These are phyloP conservation scores for Puntigrus tetrazona DNA, from an alignment of 2,113 vertebrate genomes.

Conservation along the genomic window DNA sequence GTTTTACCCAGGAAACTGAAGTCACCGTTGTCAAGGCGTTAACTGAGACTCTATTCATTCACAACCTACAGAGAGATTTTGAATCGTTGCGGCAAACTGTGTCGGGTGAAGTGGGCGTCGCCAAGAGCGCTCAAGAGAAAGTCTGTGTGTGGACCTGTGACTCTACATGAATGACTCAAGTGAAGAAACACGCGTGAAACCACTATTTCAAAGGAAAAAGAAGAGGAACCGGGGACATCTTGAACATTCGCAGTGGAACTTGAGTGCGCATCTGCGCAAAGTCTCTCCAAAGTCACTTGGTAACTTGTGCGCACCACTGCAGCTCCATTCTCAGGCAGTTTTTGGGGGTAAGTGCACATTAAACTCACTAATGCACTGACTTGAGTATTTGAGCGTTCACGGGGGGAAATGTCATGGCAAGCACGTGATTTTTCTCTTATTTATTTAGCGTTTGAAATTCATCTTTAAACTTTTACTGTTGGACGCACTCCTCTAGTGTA, in stretches of 20 bases:
- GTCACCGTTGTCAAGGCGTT: conserved; percentile 40
- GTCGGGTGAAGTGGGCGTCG: conserved; percentile 54
- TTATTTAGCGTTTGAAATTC: neutral
- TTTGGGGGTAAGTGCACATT: conserved; percentile 27
- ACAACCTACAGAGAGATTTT: conserved; percentile 40
- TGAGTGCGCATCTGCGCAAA: conserved; percentile 31
- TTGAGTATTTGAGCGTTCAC: neutral
- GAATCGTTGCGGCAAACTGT: conserved; percentile 50
- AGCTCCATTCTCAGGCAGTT: conserved; percentile 6
- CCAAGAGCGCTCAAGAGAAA: conserved; percentile 42
- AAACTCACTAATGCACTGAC: conserved; percentile 14
- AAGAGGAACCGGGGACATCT: conserved; percentile 28
- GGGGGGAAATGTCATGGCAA: neutral
- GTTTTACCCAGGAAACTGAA: conserved; percentile 10
- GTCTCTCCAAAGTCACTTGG: conserved; percentile 38
- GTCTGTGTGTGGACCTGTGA: conserved; percentile 23
- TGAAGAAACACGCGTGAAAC: conserved; percentile 33
- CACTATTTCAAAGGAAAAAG: conserved; percentile 34
- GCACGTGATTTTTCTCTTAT: neutral
- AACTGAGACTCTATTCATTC: conserved; percentile 51
- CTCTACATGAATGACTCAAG: conserved; percentile 60
- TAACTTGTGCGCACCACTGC: conserved; percentile 9
- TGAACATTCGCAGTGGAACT: conserved; percentile 17
- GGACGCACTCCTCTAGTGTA: neutral
- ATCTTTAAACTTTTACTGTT: neutral